Percentiles rank a stretch among this genome's conserved stretches.
Evolutionary conservation across 2,888 invertebrate genomes (phyloP).

Genomic region (Pedicia rivosa): DNA sequence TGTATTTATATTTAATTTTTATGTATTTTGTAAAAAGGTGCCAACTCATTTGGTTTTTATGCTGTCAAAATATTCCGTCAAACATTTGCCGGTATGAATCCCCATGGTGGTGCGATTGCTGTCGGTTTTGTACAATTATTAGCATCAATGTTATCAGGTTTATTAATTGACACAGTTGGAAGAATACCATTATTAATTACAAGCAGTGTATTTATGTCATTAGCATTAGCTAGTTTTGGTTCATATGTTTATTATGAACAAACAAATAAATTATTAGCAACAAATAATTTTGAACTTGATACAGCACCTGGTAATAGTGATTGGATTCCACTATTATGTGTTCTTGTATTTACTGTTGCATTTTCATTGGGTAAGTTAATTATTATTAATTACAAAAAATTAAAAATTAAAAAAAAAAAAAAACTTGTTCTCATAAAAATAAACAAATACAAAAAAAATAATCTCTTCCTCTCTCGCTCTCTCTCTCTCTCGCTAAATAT

Average conservation of each 20-base stretch:
- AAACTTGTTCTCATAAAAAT: too few relatives aligned
- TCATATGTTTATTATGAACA: slow-evolving; percentile 70
- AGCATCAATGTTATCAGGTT: slow-evolving; percentile 66
- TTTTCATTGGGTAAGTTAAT: slow-evolving; percentile 50
- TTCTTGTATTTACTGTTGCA: slow-evolving; percentile 68
- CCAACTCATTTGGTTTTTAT: slow-evolving; percentile 72
- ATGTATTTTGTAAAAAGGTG: slow-evolving; percentile 33
- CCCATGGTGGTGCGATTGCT: slow-evolving; percentile 70
- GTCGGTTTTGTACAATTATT: slow-evolving; percentile 72
- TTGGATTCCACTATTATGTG: slow-evolving; percentile 71
- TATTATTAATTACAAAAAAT: background rate
- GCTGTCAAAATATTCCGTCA: slow-evolving; percentile 74
- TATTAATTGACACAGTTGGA: slow-evolving; percentile 75
- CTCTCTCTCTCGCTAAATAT: too few relatives aligned
- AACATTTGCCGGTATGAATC: slow-evolving; percentile 67
- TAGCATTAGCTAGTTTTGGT: slow-evolving; percentile 73
- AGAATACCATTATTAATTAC: slow-evolving; percentile 68
- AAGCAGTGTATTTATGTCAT: slow-evolving; percentile 69
- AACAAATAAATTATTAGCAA: slow-evolving; percentile 31
- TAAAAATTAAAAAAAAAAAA: too few relatives aligned
- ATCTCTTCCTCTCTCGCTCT: too few relatives aligned
- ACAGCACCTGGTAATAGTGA: slow-evolving; percentile 37
- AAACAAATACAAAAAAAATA: too few relatives aligned
- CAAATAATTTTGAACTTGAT: slow-evolving; percentile 9
- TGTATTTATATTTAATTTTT: too few relatives aligned